Base-by-base conservation (phyloP, 1,140 invertebrate genomes). In the Pachyrhynchus sulphureomaculatus region DNA sequence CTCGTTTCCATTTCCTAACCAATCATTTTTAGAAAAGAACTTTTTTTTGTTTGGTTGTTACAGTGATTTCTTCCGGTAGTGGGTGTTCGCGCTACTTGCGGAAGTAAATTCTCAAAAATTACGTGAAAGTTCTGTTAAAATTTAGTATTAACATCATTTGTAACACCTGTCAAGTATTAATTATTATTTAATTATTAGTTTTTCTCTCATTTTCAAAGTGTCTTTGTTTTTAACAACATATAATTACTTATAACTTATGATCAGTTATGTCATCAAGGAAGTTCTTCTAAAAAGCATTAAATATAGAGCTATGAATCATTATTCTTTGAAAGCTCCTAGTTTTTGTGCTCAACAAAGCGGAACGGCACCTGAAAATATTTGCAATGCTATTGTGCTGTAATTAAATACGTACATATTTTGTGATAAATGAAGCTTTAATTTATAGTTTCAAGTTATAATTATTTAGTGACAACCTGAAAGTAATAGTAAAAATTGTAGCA, bases 241-340 rank as follows among this genome's bases (percentile, higher is more conserved):
- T 39, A 39, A 17, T 18, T 39, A 39, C 13, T n/a, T 4, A 41
- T 12, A 20, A 6, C 33, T 0, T 26, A 51, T 51, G 36, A 51
- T 36, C 26, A 36, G 26, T 41, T 41, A 53, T 53, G 51, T 53
- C 51, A 53, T 17, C 4, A 13, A 23, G 5, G 33, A 23, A 51
- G n/a, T 36, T 12, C 18, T 10, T 15, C 13, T 15, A 20, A 37
- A 51, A 21, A 29, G 29, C 8, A 29, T 9, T 15, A 36, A 51
- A 36, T 37, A 36, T 36, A 51, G 33, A 36, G 33, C 29, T 20
- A 51, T 51, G 48, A 23, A 20, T 51, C 48, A 51, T 37, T 51
- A 17, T 51, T 51, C 21, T 33, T 34, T 17, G 44, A n/a, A 47
- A 47, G n/a, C 21, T 5, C n/a, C 13, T 2, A 8, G 17, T 47